These are phyloP conservation scores for Chaetophractus vellerosus DNA, from an alignment of 2,797 vertebrate genomes.

Conservation along the genomic window DNA sequence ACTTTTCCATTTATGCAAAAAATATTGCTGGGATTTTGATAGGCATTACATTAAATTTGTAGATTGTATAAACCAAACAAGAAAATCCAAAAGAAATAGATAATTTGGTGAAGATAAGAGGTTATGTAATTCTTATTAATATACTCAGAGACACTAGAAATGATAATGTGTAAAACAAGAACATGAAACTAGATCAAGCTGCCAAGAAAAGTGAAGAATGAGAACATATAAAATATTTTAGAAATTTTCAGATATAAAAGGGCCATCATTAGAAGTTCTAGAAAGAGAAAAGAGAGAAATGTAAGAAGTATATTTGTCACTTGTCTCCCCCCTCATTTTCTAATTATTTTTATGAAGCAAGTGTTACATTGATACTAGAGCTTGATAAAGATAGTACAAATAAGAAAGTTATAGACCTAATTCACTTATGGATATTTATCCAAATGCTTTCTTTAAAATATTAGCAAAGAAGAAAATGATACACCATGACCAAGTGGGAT, in stretches of 20 bases:
- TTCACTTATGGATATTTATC: neutral
- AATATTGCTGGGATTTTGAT: too few species aligned
- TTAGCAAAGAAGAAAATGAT: neutral
- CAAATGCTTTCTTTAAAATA: conserved; percentile 1
- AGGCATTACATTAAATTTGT: too few species aligned
- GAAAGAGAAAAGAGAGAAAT: conserved; percentile 34
- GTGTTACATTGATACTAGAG: neutral
- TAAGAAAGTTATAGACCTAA: neutral
- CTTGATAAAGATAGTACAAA: neutral
- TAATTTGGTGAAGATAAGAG: neutral
- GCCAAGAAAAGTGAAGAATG: neutral
- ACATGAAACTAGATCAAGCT: neutral
- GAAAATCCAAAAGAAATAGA: neutral
- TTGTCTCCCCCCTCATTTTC: neutral
- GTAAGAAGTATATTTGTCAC: neutral
- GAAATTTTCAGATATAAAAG: neutral
- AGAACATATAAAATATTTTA: neutral
- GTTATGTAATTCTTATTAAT: neutral
- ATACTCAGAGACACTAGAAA: neutral
- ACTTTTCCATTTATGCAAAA: too few species aligned
- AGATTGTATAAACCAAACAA: neutral
- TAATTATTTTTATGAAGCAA: conserved; percentile 41
- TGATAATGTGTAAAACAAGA: neutral
- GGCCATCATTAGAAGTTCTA: neutral
- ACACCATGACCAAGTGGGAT: neutral